Conservation (phyloP, 2,888 invertebrate species). For the Eupeodes luniger region DNA sequence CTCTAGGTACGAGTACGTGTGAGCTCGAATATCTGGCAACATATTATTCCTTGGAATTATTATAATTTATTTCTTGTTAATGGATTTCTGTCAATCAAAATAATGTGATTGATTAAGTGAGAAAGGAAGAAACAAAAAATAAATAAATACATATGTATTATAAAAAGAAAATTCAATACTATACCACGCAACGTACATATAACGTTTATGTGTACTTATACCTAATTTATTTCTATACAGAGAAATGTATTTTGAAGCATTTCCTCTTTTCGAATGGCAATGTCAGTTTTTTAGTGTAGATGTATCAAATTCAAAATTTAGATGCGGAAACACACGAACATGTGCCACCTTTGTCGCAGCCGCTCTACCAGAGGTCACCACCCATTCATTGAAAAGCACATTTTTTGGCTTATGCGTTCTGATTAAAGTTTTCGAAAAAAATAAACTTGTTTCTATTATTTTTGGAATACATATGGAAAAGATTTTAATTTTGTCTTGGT, state of each 20-base stretch:
- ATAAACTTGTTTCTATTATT: too few relatives aligned
- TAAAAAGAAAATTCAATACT: conserved; percentile 64
- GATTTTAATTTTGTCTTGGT: too few relatives aligned
- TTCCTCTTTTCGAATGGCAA: conserved; percentile 14
- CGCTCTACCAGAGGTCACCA: background rate
- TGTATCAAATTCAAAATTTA: conserved; percentile 15
- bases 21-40: conserved; percentile 70
- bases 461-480: too few relatives aligned
- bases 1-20: conserved; percentile 27
- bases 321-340: conserved; percentile 4
- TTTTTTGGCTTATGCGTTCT: too few relatives aligned
- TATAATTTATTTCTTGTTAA: conserved; percentile 77
- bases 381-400: background rate
- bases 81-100: conserved; percentile 77
- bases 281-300: background rate
- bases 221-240: background rate
- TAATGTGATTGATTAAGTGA: conserved; percentile 76
- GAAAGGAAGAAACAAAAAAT: conserved; percentile 66
- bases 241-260: conserved; percentile 60
- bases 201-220: background rate
- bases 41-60: conserved; percentile 75
- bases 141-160: conserved; percentile 62
- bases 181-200: background rate
- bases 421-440: too few relatives aligned
- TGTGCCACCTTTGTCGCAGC: background rate